These are phyloP conservation scores for Lycodopsis pacificus DNA, from an alignment of 2,797 vertebrate genomes.

Conservation along the genomic window DNA sequence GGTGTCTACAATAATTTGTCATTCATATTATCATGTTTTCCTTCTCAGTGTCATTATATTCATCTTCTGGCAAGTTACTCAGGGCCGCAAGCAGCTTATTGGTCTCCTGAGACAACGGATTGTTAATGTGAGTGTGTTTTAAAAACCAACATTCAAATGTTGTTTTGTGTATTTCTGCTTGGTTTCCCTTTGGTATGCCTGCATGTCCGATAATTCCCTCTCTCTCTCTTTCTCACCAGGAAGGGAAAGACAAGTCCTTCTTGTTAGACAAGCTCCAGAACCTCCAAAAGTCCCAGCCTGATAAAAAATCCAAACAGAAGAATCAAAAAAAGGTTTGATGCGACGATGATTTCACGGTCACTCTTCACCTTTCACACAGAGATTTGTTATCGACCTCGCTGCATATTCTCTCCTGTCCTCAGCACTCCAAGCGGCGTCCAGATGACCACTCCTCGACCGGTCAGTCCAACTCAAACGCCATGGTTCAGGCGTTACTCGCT, in stretches of 20 bases:
- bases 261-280: slow-evolving; percentile 84
- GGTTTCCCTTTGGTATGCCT: not conserved
- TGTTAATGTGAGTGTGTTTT: slow-evolving; percentile 85
- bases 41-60: slow-evolving; percentile 87
- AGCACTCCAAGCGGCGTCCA: slow-evolving; percentile 48
- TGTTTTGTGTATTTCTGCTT: not conserved
- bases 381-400: not conserved
- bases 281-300: slow-evolving; percentile 70
- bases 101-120: slow-evolving; percentile 87
- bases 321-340: slow-evolving; percentile 65
- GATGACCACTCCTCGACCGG: slow-evolving; percentile 21
- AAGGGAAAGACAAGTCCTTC: slow-evolving; percentile 91
- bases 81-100: slow-evolving; percentile 88
- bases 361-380: not conserved
- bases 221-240: slow-evolving; percentile 77
- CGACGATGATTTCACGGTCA: not conserved
- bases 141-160: not conserved
- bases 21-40: not conserved
- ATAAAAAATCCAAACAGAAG: slow-evolving; percentile 48
- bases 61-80: slow-evolving; percentile 90
- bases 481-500: slow-evolving; percentile 68
- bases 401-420: not conserved
- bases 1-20: not conserved
- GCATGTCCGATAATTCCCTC: not conserved
- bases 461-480: slow-evolving; percentile 68